phyloP scores from a whole-genome alignment of 2,888 invertebrate genomes.

The Microplitis deprimator region DNA sequence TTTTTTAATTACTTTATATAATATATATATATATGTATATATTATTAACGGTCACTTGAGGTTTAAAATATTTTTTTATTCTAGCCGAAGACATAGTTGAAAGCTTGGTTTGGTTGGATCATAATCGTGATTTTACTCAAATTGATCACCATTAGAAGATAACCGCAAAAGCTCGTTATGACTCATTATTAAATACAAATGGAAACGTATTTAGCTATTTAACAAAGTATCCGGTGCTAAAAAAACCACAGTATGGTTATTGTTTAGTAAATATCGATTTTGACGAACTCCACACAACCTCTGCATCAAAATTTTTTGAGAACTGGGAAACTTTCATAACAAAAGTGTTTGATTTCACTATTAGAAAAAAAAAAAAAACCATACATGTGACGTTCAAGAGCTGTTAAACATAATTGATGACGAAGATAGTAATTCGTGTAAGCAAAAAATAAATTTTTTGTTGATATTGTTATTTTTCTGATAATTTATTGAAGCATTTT shows the following conservation, averaged over 20 bases:
- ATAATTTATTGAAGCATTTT: not conserved
- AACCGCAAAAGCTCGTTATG: slow-evolving; percentile 5
- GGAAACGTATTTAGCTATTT: not conserved
- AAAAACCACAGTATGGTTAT: not conserved
- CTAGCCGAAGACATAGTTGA: not conserved
- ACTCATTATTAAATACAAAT: not conserved
- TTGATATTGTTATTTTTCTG: not conserved
- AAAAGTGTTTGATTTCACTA: slow-evolving; percentile 5
- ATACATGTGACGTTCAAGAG: not conserved
- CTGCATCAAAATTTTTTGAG: slow-evolving; percentile 3
- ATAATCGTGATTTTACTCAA: not conserved
- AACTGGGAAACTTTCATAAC: not conserved
- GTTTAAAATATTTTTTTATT: no score
- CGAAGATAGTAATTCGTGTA: not conserved
- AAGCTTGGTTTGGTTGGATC: not conserved
- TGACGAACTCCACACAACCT: not conserved
- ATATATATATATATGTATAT: no score
- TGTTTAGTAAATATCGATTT: slow-evolving; percentile 4
- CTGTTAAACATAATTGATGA: slow-evolving; percentile 7
- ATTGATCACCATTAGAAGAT: not conserved
- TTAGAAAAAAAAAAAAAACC: slow-evolving; percentile 4
- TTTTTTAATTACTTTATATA: no score
- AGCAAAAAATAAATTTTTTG: not conserved
- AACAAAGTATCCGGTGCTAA: slow-evolving; percentile 11
- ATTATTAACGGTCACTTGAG: no score